These are phyloP conservation scores for Hydrolagus affinis DNA, from an alignment of 2,113 vertebrate genomes.

Conservation along the genomic window DNA sequence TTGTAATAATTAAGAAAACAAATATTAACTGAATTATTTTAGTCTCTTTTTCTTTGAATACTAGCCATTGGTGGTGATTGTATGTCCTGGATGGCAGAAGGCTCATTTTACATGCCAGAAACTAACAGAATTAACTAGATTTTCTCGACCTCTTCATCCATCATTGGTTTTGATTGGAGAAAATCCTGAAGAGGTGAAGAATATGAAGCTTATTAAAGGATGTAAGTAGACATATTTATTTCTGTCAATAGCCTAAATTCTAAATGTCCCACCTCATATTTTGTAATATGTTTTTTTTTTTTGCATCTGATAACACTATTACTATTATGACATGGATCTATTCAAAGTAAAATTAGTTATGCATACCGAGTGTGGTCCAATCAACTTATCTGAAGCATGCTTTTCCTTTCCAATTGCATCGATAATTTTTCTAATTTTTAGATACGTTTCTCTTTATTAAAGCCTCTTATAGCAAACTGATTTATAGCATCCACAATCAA, in stretches of 20 bases:
- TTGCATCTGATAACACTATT: not conserved
- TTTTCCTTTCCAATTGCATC: no score
- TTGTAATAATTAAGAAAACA: not conserved
- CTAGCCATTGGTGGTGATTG: slow-evolving; percentile 73
- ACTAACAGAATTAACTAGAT: slow-evolving; percentile 47
- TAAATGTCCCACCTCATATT: not conserved
- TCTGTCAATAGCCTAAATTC: no score
- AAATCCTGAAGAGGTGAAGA: slow-evolving; percentile 61
- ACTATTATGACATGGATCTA: no score
- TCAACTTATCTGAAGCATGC: no score
- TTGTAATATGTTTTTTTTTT: not conserved
- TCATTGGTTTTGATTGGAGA: slow-evolving; percentile 58
- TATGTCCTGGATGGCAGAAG: slow-evolving; percentile 81
- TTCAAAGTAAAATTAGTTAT: no score
- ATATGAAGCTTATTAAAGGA: slow-evolving; percentile 56
- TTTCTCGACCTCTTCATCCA: slow-evolving; percentile 51
- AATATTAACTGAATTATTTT: not conserved
- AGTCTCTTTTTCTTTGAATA: slow-evolving; percentile 28
- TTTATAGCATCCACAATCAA: no score
- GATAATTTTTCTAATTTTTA: no score
- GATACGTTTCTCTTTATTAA: no score
- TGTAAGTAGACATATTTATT: slow-evolving; percentile 58
- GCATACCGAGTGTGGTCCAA: no score
- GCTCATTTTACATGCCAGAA: slow-evolving; percentile 66
- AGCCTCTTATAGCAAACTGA: no score